Base-by-base conservation (phyloP, 2,888 invertebrate genomes). In the Drosophila atripex region DNA sequence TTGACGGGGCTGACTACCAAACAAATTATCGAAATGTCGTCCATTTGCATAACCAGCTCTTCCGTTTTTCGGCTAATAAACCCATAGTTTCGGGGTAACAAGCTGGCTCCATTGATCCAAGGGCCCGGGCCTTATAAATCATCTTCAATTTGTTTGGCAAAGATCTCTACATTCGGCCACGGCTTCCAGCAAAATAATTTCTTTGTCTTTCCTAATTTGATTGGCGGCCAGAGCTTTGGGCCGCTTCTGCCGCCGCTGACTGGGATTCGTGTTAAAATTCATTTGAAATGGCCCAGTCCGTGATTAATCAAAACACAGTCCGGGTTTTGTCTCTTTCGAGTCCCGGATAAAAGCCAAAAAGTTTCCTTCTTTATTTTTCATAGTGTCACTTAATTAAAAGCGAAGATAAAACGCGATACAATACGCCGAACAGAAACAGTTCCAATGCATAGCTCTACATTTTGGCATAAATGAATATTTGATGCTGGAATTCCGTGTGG, bases 371-470 rank as follows among this genome's bases (percentile, higher is more conserved):
- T 63, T 46, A 71, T 51, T 60, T 55, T 63, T 56, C 66, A 78
- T 79, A 80, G 77, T 72, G 72, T 72, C 84, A 83, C 80, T 80
- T 86, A 78, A 86, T 83, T 83, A 83, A 83, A 86, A 23, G 47
- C 51, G 50, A 66, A 80, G 72, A 83, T 80, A 79, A 80, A 76
- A 50, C 53, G 55, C 50, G 66, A 65, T 65, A 66, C 70, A 70
- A 70, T 52, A 41, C 46, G 54, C 18, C 56, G 55, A 30, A 51
- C 41, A 35, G 47, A 35, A 51, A 43, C 32, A 21, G 46, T 21
- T 43, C 25, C 21, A 32, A 38, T 66, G 66, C 66, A 70, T 61
- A 70, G 69, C 70, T 70, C 69, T 54, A 70, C 69, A 70, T 70
- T 70, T 61, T 41, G 61, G 78, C 76, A 82, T 82, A 82, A 72